Conservation (phyloP, 1,140 invertebrate species). For the Himalopsyche phryganea region DNA sequence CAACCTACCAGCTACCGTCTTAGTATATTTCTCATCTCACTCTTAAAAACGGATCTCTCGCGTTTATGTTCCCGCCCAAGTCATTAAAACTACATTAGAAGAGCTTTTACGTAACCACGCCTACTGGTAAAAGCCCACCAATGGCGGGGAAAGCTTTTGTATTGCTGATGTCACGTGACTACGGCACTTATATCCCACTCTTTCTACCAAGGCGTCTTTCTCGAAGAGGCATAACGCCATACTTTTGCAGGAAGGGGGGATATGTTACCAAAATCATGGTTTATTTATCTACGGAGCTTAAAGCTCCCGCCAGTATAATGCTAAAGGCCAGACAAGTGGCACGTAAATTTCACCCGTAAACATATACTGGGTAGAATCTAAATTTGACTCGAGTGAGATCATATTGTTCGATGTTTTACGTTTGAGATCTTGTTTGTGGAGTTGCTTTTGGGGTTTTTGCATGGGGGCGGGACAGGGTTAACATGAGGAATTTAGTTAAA, state of each 20-base stretch:
- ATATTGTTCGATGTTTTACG: constrained; percentile 7
- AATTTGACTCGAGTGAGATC: not conserved
- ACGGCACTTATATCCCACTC: constrained; percentile 2
- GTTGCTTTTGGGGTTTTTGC: not conserved
- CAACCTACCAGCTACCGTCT: constrained; percentile 1
- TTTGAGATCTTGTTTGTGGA: not conserved
- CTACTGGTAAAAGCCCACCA: constrained; percentile 12
- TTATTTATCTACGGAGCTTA: constrained; percentile 29
- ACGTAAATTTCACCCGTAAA: constrained; percentile 1
- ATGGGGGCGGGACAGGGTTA: not conserved
- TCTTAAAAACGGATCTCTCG: not conserved
- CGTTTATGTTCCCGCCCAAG: constrained; percentile 20
- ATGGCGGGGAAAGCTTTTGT: constrained; percentile 1
- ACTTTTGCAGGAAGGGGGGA: constrained; percentile 17
- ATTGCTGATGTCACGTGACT: constrained; percentile 1
- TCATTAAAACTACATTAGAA: constrained; percentile 26
- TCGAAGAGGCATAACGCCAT: constrained; percentile 18
- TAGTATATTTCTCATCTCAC: constrained; percentile 1
- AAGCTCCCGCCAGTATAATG: constrained; percentile 13
- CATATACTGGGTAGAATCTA: not conserved
- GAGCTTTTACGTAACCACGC: constrained; percentile 22
- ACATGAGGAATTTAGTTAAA: constrained; percentile 9
- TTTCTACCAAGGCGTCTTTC: not conserved
- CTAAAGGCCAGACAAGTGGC: not conserved
- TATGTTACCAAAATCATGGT: constrained; percentile 17